Evolutionary conservation across 2,888 invertebrate genomes (phyloP).

Genomic region (Cinara cedri): DNA sequence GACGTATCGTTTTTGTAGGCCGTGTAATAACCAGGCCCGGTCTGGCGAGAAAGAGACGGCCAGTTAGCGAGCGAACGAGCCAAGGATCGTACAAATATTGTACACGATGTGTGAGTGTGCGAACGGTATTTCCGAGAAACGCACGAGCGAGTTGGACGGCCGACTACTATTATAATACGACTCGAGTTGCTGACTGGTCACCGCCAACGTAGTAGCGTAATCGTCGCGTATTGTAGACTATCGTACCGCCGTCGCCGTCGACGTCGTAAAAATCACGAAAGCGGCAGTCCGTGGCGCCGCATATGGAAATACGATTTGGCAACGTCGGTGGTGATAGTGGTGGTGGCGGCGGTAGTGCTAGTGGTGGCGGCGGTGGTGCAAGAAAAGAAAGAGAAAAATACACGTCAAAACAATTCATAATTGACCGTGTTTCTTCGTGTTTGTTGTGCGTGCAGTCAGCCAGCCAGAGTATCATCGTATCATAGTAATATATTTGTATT

Average conservation of each 20-base stretch:
- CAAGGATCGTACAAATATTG: too few relatives aligned
- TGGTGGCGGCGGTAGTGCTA: too few relatives aligned
- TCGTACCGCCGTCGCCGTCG: constrained; percentile 29
- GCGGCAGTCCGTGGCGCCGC: constrained; percentile 52
- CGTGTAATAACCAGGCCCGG: background rate
- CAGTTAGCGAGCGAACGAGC: constrained; percentile 3
- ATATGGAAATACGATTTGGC: constrained; percentile 47
- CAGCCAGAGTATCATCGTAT: too few relatives aligned
- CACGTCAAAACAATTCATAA: too few relatives aligned
- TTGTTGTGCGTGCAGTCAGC: too few relatives aligned
- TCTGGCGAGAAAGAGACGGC: background rate
- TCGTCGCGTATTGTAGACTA: background rate
- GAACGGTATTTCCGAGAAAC: constrained; percentile 40
- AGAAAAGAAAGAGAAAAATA: too few relatives aligned
- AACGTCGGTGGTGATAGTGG: constrained; percentile 27
- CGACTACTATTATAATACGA: constrained; percentile 9
- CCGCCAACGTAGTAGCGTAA: constrained; percentile 15
- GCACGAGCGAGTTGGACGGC: background rate
- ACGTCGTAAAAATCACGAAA: constrained; percentile 48
- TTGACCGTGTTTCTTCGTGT: too few relatives aligned
- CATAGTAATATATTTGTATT: too few relatives aligned
- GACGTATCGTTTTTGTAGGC: background rate
- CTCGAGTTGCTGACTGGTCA: constrained; percentile 15
- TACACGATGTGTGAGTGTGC: background rate
- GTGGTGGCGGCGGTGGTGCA: too few relatives aligned